These are phyloP conservation scores for Unio pictorum DNA, from an alignment of 2,888 invertebrate genomes.

Conservation along the genomic window DNA sequence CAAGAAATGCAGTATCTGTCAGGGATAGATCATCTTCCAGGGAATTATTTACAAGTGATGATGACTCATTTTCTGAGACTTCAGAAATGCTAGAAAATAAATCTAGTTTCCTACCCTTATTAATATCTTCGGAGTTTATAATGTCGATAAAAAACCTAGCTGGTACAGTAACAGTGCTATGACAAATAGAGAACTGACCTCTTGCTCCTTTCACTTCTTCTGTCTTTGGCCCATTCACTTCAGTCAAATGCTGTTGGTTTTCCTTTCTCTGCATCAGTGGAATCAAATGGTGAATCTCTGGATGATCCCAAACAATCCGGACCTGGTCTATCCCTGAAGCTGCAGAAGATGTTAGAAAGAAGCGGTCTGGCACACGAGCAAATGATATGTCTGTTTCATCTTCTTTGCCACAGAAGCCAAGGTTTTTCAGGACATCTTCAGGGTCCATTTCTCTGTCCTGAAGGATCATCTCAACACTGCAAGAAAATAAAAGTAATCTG, in stretches of 20 bases:
- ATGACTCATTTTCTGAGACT: too few relatives aligned
- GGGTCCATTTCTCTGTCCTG: slow-evolving; percentile 90
- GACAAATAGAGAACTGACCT: not conserved
- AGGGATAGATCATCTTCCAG: too few relatives aligned
- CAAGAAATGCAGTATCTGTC: too few relatives aligned
- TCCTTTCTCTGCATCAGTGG: slow-evolving; percentile 16
- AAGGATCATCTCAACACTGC: slow-evolving; percentile 75
- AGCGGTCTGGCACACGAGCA: slow-evolving; percentile 84
- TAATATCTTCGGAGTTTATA: too few relatives aligned
- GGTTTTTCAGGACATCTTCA: slow-evolving; percentile 86
- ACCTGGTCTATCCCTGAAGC: slow-evolving; percentile 84
- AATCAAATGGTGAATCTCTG: slow-evolving; percentile 46
- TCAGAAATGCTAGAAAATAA: too few relatives aligned
- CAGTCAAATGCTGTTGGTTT: too few relatives aligned
- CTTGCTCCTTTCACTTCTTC: slow-evolving; percentile 4
- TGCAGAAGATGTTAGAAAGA: slow-evolving; percentile 84
- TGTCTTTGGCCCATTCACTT: slow-evolving; percentile 9
- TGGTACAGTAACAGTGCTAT: too few relatives aligned
- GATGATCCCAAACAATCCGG: slow-evolving; percentile 76
- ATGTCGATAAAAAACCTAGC: too few relatives aligned
- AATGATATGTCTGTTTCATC: slow-evolving; percentile 44
- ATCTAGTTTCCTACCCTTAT: too few relatives aligned
- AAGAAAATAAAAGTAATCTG: slow-evolving; percentile 12
- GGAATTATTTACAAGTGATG: too few relatives aligned
- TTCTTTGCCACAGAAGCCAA: slow-evolving; percentile 69